Percentiles rank a stretch among this genome's conserved stretches.
Evolutionary conservation across 2,113 vertebrate genomes (phyloP).

Genomic region (Gavia stellata): DNA sequence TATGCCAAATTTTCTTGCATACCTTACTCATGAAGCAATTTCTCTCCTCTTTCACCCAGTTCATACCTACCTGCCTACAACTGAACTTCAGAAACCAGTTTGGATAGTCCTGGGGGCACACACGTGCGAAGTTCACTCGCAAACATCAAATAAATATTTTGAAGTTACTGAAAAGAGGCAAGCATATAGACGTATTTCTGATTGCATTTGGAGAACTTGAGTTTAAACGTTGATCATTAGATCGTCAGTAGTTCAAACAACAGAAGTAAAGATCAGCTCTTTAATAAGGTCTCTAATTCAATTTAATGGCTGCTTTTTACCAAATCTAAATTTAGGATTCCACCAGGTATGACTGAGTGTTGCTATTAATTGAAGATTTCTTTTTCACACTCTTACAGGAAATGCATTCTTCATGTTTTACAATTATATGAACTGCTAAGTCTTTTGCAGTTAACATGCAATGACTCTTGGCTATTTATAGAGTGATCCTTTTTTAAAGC

Average conservation of each 20-base stretch:
- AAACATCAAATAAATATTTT: neutral
- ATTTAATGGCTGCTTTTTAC: slow-evolving; percentile 16
- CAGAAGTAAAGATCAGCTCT: slow-evolving; percentile 9
- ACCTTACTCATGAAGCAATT: neutral
- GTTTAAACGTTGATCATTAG: neutral
- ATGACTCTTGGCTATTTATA: neutral
- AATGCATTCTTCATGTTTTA: slow-evolving; percentile 35
- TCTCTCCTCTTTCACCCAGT: neutral
- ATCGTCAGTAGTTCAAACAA: slow-evolving; percentile 20
- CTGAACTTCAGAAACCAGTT: neutral
- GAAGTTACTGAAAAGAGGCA: neutral
- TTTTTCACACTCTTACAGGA: slow-evolving; percentile 12
- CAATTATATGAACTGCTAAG: neutral
- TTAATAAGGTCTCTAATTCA: slow-evolving; percentile 26
- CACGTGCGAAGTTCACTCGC: neutral
- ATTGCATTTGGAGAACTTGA: neutral
- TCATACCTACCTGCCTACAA: neutral
- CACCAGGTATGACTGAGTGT: neutral
- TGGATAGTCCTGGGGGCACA: neutral
- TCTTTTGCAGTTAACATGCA: neutral
- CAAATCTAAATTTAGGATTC: slow-evolving; percentile 30
- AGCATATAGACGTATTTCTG: neutral
- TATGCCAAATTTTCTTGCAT: slow-evolving; percentile 39
- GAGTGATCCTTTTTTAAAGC: neutral
- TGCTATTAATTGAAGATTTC: slow-evolving; percentile 27